These are phyloP conservation scores for Colius striatus DNA, from an alignment of 2,113 vertebrate genomes.

Conservation along the genomic window DNA sequence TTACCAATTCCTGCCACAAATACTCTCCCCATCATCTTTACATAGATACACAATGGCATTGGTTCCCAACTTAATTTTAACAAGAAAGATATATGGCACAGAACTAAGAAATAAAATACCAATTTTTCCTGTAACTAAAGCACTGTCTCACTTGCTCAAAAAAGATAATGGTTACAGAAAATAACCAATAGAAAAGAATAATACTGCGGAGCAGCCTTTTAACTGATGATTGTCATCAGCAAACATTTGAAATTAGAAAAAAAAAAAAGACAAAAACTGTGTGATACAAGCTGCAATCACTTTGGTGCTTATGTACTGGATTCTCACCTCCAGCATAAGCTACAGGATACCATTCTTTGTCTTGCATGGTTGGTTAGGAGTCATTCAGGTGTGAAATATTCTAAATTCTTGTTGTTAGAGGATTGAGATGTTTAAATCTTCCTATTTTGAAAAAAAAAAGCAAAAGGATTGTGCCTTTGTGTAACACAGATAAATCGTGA, in stretches of 20 bases:
- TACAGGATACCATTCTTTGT: constrained; percentile 48
- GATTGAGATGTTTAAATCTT: constrained; percentile 65
- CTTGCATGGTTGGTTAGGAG: constrained; percentile 59
- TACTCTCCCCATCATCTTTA: background rate
- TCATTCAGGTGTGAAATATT: constrained; percentile 75
- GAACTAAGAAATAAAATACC: background rate
- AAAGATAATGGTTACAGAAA: background rate
- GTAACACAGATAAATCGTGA: background rate
- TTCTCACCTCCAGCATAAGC: constrained; percentile 24
- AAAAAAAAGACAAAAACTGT: background rate
- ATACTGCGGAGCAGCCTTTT: background rate
- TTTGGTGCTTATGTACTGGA: background rate
- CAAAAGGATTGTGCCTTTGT: background rate
- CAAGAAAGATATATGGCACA: background rate
- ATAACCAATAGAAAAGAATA: background rate
- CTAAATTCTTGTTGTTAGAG: constrained; percentile 74
- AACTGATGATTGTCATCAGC: background rate
- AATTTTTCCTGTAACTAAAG: background rate
- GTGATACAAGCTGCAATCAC: background rate
- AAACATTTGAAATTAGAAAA: constrained; percentile 8
- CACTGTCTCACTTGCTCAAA: too few relatives aligned
- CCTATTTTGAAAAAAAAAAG: background rate
- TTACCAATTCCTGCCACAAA: background rate
- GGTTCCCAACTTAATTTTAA: background rate
- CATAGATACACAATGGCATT: background rate